Evolutionary conservation across 2,113 vertebrate species (phyloP), one percentile per base, ranked within the genome.

Genomic region (Zeus faber): DNA sequence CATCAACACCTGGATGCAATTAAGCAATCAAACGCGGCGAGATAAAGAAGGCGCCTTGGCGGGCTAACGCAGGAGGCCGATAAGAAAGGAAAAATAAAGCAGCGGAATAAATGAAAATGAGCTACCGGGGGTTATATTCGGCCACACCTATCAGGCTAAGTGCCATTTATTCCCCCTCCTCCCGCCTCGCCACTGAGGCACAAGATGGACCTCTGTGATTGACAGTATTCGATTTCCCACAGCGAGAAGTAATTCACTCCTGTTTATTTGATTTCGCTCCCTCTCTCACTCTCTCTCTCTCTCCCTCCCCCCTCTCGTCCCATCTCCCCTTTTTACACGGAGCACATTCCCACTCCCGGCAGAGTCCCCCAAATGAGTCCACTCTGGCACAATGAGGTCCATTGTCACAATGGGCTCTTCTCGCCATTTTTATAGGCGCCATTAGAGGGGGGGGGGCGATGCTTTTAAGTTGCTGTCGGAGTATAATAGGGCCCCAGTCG

Each of bases 401-500:
- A 74, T 79, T 81, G 70, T 83, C 67, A 53, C 74, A 73, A 71
- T 70, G 49, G 59, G 65, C 67, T 70, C 81, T 74, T 47, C 22
- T 26, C 23, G 70, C 71, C 74, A 62, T 62, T 77, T 86, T 87
- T 82, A 84, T 79, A 58, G 79, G 60, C 71, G 67, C 77, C 63
- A 79, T 80, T 85, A 74, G 73, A 74, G 62, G 17, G 66, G 52
- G 76, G 62, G 17, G 66, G 52, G 2, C 69, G 59, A 67, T 70
- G 80, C 84, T 87, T 87, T 88, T 81, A 84, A 79, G 81, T 80
- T 71, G 77, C 79, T 70, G 62, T 70, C 74, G 74, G 79, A 88
- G 84, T 79, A 71, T 64, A 81, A 81, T 76, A 79, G 73, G 67
- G 74, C 69, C 65, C 71, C 10, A 48, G 61, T 59, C 51, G 55